Percentiles rank a stretch among this genome's conserved stretches.
Evolutionary conservation across 2,113 vertebrate species (phyloP).

Genomic region (Esox niger): DNA sequence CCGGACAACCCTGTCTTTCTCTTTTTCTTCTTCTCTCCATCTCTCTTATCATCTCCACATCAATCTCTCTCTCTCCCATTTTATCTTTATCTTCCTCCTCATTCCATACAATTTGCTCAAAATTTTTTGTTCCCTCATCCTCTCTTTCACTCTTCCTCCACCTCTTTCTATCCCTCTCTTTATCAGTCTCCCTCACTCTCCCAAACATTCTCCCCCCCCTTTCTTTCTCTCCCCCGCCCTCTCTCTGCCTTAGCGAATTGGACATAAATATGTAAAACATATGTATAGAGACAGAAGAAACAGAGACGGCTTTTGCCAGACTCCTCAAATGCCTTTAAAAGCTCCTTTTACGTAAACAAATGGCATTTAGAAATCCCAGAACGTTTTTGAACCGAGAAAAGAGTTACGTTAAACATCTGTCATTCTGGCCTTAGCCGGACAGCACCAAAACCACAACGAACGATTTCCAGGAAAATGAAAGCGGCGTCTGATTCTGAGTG

Average conservation of each 20-base stretch:
- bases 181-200: neutral
- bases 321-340: neutral
- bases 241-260: neutral
- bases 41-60: neutral
- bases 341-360: conserved; percentile 28
- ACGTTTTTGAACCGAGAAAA: conserved; percentile 33
- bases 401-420: conserved; percentile 30
- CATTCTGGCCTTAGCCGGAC: conserved; percentile 26
- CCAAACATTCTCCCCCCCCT: too few species aligned
- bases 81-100: neutral
- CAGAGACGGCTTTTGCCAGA: conserved; percentile 10
- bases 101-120: neutral
- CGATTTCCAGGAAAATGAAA: conserved; percentile 34
- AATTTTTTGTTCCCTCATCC: neutral
- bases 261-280: conserved; percentile 6
- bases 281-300: conserved; percentile 10
- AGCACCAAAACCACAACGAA: conserved; percentile 30
- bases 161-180: neutral
- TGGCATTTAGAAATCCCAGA: conserved; percentile 15
- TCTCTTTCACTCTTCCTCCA: neutral
- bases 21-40: neutral
- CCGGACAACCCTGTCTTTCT: neutral
- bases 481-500: conserved; percentile 17
- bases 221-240: neutral
- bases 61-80: too few species aligned